Percentiles rank a stretch among this genome's conserved stretches.
These are phyloP conservation scores for Brotula barbata DNA, from an alignment of 2,797 vertebrate species.

Conservation along the genomic window DNA sequence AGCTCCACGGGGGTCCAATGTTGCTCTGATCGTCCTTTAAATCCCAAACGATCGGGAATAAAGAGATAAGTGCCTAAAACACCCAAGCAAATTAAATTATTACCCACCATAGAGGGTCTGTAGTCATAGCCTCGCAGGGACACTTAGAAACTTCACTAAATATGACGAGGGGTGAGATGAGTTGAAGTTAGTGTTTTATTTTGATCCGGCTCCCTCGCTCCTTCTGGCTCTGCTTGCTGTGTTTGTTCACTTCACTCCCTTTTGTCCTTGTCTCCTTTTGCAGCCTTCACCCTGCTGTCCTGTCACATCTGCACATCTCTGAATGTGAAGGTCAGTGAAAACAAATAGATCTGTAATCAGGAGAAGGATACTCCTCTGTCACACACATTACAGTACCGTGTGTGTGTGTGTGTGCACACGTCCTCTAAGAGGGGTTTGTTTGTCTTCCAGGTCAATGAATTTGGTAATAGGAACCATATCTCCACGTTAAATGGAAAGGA, in stretches of 20 bases:
- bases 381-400: not conserved
- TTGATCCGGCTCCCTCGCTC: conserved; percentile 47
- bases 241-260: conserved; percentile 59
- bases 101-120: conserved; percentile 46
- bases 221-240: conserved; percentile 44
- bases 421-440: conserved; percentile 34
- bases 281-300: not conserved
- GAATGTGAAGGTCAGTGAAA: conserved; percentile 41
- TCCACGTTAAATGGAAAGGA: no score
- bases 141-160: conserved; percentile 48
- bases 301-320: not conserved
- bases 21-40: conserved; percentile 54
- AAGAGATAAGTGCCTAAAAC: conserved; percentile 56
- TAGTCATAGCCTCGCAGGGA: conserved; percentile 53
- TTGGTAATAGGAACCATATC: conserved; percentile 1
- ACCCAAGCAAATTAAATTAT: conserved; percentile 59
- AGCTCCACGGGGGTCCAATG: conserved; percentile 47
- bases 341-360: conserved; percentile 39
- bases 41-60: conserved; percentile 53
- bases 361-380: conserved; percentile 24
- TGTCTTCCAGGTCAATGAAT: conserved; percentile 47
- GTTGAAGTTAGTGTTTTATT: conserved; percentile 73
- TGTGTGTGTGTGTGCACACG: not conserved
- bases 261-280: conserved; percentile 23
- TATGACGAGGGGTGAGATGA: conserved; percentile 27